Base-by-base conservation (phyloP, 2,113 vertebrate genomes). In the Pseudonaja textilis region DNA sequence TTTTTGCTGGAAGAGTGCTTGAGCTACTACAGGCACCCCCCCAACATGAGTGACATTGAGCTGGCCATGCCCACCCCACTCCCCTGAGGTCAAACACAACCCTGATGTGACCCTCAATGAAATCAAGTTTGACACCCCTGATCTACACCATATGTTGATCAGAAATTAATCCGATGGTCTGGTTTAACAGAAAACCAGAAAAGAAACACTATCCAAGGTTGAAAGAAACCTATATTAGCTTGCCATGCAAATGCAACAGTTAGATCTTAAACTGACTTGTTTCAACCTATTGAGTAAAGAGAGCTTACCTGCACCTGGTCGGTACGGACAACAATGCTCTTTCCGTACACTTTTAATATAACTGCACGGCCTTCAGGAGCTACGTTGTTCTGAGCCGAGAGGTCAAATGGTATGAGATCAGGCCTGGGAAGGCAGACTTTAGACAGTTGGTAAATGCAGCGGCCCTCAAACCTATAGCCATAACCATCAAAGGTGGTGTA, bases 401-500 rank as follows among this genome's bases (percentile, higher is more conserved):
- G 50, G 16, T 74, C n/a, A n/a, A 91, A 91, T 1, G 55, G 85
- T 1, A 1, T 87, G 18, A 91, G 42, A 14, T 10, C 85, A 14
- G 39, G 29, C 26, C 57, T 42, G 29, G 54, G 39, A 22, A 74
- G 54, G 34, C 81, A 91, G 34, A 57, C 54, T 8, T 25, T 18
- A 3, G 54, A 55, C 81, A 91, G 3, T 18, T 91, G 90, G 54
- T 91, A 91, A 52, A 91, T 5, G 25, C 81, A 91, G 16, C 39
- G 57, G 74, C 90, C 90, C 39, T 57, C 85, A 85, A 91, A 91
- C 25, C 56, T 55, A 57, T 59, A 91, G 4, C n/a, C 9, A 5
- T 91, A 9, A 0, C 74, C 90, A 86, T 91, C 90, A 47, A 91
- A 91, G 4, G 90, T 91, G 39, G 8, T 57, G 14, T 91, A 91